phyloP scores from a whole-genome alignment of 2,888 invertebrate genomes.

The Molorchus minor region DNA sequence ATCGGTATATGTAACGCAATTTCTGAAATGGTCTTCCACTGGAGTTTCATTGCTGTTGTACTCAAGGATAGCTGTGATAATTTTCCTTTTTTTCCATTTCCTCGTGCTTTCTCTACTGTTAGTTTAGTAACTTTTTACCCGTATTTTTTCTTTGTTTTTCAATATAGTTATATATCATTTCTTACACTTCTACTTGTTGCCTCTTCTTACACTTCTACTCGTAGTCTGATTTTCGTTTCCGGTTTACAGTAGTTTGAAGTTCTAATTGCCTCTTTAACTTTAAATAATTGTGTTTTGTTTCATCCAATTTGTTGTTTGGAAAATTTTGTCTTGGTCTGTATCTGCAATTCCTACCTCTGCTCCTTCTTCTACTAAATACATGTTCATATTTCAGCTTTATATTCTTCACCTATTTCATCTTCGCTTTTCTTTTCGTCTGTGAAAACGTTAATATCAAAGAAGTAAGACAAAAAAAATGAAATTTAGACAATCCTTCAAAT shows the following conservation, averaged over 20 bases:
- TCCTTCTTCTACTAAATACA: too few species aligned
- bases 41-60: too few species aligned
- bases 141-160: not conserved
- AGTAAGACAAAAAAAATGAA: not conserved
- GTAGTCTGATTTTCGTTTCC: too few species aligned
- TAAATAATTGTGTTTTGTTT: not conserved
- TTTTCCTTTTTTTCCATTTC: not conserved
- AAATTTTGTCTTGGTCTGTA: not conserved
- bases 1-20: slow-evolving; percentile 17
- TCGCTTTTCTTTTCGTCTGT: slow-evolving; percentile 16
- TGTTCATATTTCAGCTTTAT: not conserved
- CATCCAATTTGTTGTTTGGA: not conserved
- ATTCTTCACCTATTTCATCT: not conserved
- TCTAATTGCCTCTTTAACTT: not conserved
- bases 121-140: not conserved
- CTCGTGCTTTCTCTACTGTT: not conserved
- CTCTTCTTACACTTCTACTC: too few species aligned
- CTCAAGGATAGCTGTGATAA: not conserved
- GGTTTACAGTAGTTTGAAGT: too few species aligned
- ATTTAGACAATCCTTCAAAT: not conserved
- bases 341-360: not conserved
- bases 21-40: slow-evolving; percentile 9
- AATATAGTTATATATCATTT: not conserved
- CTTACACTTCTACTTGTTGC: not conserved
- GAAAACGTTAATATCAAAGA: slow-evolving; percentile 8